Evolutionary conservation across 2,113 vertebrate species (phyloP), one percentile per base, ranked within the genome.

Genomic region (Rhinichthys klamathensis): DNA sequence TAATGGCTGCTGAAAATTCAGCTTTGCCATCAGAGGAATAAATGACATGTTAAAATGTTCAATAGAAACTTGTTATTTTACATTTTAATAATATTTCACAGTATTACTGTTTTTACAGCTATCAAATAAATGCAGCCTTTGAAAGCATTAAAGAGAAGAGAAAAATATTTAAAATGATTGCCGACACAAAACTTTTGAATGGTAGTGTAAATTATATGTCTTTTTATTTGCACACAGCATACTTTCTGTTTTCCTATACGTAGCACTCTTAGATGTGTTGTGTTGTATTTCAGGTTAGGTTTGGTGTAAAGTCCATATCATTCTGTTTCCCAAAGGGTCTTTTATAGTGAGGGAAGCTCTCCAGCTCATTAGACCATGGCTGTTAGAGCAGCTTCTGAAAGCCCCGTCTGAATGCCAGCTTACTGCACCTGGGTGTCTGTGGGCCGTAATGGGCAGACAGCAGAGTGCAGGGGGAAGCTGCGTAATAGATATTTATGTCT

Each of bases 401-500:
- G 79, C 60, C 49, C 61, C 6, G 41, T 72, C 46, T 27, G 67
- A 83, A 72, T 72, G 80, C 67, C 67, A 72, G 67, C 67, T 58
- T 32, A 6, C 80, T 35, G 65, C 80, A 83, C 80, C 80, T 83
- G 46, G 67, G 80, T 83, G 30, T 72, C 49, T 83, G 61, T 41
- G 16, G 30, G 69, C 46, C 21, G 30, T 82, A 77, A 86, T 67
- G 32, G 80, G 72, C 32, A 27, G 72, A 81, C 58, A 73, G 70
- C 30, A 18, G 56, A 75, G 78, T 63, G 44, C 79, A 56, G 79
- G 79, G 79, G 51, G 32, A 86, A 58, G 23, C 58, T 58, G 49
- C 56, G 18, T 86, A 86, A 86, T 86, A 67, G 70, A 67, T 78
- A 78, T 86, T 83, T 86, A 86, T 86, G 80, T 44, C 73, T 86